Evolutionary conservation across 2,797 vertebrate genomes (phyloP), one percentile per base, ranked within the genome.

Genomic region (Emys orbicularis): DNA sequence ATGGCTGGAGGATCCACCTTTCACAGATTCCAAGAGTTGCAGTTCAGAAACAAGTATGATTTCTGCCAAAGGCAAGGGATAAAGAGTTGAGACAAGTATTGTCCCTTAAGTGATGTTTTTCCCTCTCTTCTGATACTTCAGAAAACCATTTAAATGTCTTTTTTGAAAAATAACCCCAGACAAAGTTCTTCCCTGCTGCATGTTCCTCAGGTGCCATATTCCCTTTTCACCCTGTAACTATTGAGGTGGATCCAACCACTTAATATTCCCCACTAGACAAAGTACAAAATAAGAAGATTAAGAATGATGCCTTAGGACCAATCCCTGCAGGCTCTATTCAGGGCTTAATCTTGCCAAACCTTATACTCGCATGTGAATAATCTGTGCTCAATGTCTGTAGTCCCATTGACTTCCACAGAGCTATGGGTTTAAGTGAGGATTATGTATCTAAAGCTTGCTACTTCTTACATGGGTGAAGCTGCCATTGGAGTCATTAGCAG

Each of bases 311-410:
- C 27, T 57, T 31, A 1, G 2, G 0, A 2, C 12, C 29, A 21
- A 18, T 4, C 7, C 12, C 44, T 9, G 0, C 19, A n/a, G 52
- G 49, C 1, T 6, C 0, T 50, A 81, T 29, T 82, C 16, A 49
- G 8, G 81, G 81, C 3, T 16, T 80, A 84, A 53, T 10, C 0
- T 80, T 86, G 52, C 77, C 2, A 88, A 88, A 53, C 0, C 0
- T 25, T 72, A 9, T 2, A 50, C 13, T 47, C 8, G 15, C 59
- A 34, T 18, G 59, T 61, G 59, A 61, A 34, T 18, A 61, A 61
- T 61, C 31, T 16, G 15, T 34, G 31, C 5, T 61, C 59, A 61
- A 4, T 34, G 31, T 8, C 6, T 7, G 59, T 34, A 61, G 59
- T 34, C 59, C 59, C 15, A 34, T 31, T 61, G 59, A 61, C 7